These are phyloP conservation scores for Cephalopterus ornatus DNA, from an alignment of 2,113 vertebrate species.

Conservation along the genomic window DNA sequence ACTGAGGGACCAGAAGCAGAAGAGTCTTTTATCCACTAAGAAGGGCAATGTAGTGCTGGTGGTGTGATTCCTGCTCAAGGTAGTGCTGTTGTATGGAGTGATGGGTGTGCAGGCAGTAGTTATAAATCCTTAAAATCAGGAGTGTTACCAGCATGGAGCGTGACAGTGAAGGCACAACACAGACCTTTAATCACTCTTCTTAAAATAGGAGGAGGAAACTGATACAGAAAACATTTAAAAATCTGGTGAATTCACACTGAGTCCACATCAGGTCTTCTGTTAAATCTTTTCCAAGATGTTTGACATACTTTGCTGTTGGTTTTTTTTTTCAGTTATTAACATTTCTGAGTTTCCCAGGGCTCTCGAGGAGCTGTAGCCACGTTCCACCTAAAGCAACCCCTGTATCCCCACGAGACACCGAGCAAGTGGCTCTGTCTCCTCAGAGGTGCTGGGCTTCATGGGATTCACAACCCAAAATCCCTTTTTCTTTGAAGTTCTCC, in stretches of 20 bases:
- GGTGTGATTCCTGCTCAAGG: neutral
- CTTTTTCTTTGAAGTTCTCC: neutral
- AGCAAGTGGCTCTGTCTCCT: neutral
- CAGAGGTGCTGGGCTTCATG: neutral
- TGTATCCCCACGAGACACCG: fast-evolving
- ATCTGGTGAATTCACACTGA: neutral
- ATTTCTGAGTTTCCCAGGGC: neutral
- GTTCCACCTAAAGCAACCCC: neutral
- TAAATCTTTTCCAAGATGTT: neutral
- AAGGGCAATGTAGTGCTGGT: neutral
- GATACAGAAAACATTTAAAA: neutral
- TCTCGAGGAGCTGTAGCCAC: neutral
- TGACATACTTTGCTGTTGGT: neutral
- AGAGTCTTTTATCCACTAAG: neutral
- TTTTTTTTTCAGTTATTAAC: neutral
- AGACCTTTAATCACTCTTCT: neutral
- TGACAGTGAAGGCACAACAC: neutral
- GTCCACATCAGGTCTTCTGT: neutral
- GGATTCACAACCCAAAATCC: neutral
- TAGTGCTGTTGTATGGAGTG: neutral
- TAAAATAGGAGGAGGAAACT: neutral
- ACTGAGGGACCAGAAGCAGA: neutral
- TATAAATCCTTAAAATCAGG: neutral
- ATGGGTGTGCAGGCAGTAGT: neutral
- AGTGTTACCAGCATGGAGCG: neutral